Evolutionary conservation across 1,140 invertebrate genomes (phyloP), one percentile per base, ranked within the genome.

Genomic region (Papilio xuthus): DNA sequence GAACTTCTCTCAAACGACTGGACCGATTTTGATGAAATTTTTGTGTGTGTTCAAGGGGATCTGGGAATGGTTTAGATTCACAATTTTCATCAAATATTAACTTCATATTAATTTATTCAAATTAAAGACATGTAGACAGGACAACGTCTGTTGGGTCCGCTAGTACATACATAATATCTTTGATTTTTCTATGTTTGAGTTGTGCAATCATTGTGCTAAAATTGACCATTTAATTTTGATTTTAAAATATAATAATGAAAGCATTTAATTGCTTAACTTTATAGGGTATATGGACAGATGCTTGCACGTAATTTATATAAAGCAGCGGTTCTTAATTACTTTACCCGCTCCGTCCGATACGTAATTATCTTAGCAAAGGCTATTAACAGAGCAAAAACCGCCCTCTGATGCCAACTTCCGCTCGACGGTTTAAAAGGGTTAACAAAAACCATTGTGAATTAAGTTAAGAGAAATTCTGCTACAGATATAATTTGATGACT

Each of bases 351-450:
- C 71, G 60, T 28, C 13, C 23, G 60, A 67, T 73, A 69, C 67
- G 28, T 73, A 73, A 73, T 73, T 47, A 47, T 20, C 41, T 50
- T 26, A 42, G 37, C 13, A 42, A 73, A 73, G 71, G 42, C 12
- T 42, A 20, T 73, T 47, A 73, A 47, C 41, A 12, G 71, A 50
- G 42, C 71, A 73, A 73, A 73, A 73, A 73, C 41, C 41, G 10
- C 70, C 42, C 71, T 73, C 41, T 12, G 71, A 42, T 13, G 41
- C 20, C 69, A 15, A 73, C 71, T 73, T 73, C 71, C 71, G 37
- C 18, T 23, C 71, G 37, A 26, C 42, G 71, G 18, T 13, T 71
- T 71, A 2, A 70, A 63, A 63, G 60, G 26, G 60, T 26, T 67
- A 67, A 67, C 10, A 67, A 63, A 28, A 67, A 67, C 10, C 28